phyloP scores from a whole-genome alignment of 2,797 vertebrate genomes.

The Spea hammondii region DNA sequence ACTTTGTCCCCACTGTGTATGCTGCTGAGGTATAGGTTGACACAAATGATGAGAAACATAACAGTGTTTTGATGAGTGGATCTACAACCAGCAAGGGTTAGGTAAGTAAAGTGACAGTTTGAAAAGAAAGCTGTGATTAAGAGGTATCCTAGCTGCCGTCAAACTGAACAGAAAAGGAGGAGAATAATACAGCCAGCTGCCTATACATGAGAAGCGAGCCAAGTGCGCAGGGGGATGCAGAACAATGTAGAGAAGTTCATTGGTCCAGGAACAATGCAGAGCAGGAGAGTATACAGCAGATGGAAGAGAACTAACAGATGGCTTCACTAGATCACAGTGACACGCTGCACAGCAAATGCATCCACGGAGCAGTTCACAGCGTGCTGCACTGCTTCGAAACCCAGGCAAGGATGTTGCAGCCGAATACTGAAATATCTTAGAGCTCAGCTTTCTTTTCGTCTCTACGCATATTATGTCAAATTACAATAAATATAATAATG shows the following conservation, averaged over 20 bases:
- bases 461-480: too few relatives aligned
- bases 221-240: constrained; percentile 15
- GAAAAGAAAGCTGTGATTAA: background rate
- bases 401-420: too few relatives aligned
- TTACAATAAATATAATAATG: too few relatives aligned
- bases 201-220: constrained; percentile 5
- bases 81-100: background rate
- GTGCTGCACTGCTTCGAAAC: too few relatives aligned
- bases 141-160: background rate
- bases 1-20: too few relatives aligned
- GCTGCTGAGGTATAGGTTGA: too few relatives aligned
- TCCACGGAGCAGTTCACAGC: background rate
- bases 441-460: too few relatives aligned
- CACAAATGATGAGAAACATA: too few relatives aligned
- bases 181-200: background rate
- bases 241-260: constrained; percentile 37
- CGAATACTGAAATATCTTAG: too few relatives aligned
- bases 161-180: background rate
- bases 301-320: constrained; percentile 47
- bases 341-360: background rate
- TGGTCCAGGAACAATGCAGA: constrained; percentile 38
- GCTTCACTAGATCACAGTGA: constrained; percentile 23
- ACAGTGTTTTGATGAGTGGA: too few relatives aligned
- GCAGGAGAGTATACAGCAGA: constrained; percentile 30
- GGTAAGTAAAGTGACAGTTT: background rate